Conservation (phyloP, 1,140 invertebrate species). For the Anthonomus grandis region DNA sequence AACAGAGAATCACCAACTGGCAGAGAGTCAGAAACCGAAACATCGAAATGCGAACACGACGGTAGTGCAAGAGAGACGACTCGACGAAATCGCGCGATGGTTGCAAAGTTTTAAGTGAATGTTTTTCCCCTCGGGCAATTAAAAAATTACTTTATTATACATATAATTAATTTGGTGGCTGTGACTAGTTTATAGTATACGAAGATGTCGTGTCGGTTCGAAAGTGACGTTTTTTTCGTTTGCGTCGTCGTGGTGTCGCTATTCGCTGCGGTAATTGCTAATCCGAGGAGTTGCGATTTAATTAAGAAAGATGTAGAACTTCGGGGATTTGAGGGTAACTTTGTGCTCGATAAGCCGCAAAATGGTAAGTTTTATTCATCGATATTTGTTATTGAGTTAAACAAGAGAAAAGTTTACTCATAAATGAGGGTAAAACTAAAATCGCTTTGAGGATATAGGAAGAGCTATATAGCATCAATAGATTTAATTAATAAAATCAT, state of each 20-base stretch:
- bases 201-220: conserved; percentile 23
- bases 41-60: too few relatives aligned
- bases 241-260: conserved; percentile 15
- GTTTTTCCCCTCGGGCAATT: too few relatives aligned
- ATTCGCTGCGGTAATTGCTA: conserved; percentile 14
- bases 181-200: conserved; percentile 28
- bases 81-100: too few relatives aligned
- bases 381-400: too few relatives aligned
- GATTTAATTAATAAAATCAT: not conserved
- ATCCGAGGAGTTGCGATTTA: conserved; percentile 19
- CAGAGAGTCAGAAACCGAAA: too few relatives aligned
- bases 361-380: conserved; percentile 26
- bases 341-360: conserved; percentile 14
- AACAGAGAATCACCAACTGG: too few relatives aligned
- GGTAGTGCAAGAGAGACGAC: too few relatives aligned
- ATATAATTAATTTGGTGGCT: conserved; percentile 28
- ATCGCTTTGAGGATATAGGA: not conserved
- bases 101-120: too few relatives aligned
- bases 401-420: too few relatives aligned
- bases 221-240: conserved; percentile 26
- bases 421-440: not conserved
- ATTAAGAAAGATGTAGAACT: conserved; percentile 17
- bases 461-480: not conserved
- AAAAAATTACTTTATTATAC: too few relatives aligned
- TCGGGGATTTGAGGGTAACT: conserved; percentile 6